Evolutionary conservation across 2,888 invertebrate genomes (phyloP).

Genomic region (Cataglyphis cursor): DNA sequence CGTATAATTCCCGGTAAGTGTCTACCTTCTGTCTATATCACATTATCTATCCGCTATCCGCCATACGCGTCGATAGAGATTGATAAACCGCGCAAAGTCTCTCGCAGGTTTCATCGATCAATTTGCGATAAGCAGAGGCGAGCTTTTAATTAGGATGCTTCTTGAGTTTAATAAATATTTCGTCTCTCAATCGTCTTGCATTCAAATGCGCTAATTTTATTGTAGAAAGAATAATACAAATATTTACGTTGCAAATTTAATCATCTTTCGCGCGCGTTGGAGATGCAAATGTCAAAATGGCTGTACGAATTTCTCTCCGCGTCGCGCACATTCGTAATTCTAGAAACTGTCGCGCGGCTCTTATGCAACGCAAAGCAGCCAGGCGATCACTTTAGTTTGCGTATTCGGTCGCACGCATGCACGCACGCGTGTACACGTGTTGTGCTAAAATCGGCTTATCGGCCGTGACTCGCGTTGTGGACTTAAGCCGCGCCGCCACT

Average conservation of each 20-base stretch:
- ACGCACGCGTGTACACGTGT: conserved; percentile 49
- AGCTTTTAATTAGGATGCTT: conserved; percentile 1
- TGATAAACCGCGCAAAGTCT: conserved; percentile 36
- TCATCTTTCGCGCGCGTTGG: neutral
- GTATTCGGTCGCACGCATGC: conserved; percentile 48
- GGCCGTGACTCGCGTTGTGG: conserved; percentile 36
- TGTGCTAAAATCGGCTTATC: conserved; percentile 63
- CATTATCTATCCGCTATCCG: conserved; percentile 26
- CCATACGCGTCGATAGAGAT: conserved; percentile 10
- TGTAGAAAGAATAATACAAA: neutral
- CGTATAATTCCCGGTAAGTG: conserved; percentile 48
- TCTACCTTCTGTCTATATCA: conserved; percentile 41
- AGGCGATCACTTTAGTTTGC: conserved; percentile 14
- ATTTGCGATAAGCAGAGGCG: conserved; percentile 17
- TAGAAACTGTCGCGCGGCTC: conserved; percentile 17
- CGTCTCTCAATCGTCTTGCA: neutral
- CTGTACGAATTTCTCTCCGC: neutral
- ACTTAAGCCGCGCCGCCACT: conserved; percentile 33
- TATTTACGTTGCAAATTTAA: neutral
- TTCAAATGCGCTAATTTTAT: neutral
- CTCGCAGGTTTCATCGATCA: conserved; percentile 22
- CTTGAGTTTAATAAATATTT: too few relatives aligned
- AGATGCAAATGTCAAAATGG: neutral
- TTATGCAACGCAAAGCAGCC: conserved; percentile 36
- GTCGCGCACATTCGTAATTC: conserved; percentile 11